phyloP scores from a whole-genome alignment of 2,797 vertebrate genomes.

The Psittacula derbiana region DNA sequence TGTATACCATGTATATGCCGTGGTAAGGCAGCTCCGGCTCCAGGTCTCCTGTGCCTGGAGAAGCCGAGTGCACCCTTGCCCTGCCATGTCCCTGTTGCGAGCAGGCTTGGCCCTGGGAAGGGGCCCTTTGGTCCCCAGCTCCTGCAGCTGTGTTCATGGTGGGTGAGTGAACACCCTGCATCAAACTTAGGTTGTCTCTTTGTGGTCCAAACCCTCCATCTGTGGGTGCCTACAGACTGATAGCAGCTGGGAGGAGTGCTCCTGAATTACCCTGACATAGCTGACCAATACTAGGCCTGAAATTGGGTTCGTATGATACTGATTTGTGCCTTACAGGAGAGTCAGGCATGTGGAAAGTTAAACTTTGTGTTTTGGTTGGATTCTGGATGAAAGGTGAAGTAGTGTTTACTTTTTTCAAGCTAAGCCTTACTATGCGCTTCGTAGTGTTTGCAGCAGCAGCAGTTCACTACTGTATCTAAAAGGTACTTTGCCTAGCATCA shows the following conservation, averaged over 20 bases:
- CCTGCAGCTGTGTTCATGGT: accelerated
- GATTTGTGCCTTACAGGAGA: neutral
- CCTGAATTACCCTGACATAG: accelerated
- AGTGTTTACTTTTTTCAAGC: neutral
- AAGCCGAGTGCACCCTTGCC: accelerated
- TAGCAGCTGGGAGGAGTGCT: neutral
- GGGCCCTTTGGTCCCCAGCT: neutral
- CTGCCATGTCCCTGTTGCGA: neutral
- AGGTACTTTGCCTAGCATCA: neutral
- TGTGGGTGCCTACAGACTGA: neutral
- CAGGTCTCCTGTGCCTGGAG: neutral
- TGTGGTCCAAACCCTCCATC: neutral
- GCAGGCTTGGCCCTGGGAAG: neutral
- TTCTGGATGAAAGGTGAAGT: neutral
- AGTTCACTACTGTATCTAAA: neutral
- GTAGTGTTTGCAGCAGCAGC: neutral
- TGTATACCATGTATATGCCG: neutral
- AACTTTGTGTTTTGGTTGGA: neutral
- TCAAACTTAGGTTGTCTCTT: accelerated
- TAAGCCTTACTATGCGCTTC: accelerated
- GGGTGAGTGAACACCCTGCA: neutral
- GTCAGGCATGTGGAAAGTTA: neutral
- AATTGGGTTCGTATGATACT: accelerated
- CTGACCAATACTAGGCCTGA: neutral
- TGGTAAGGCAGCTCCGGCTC: neutral